Percentiles rank a stretch among this genome's conserved stretches.
phyloP scores from a whole-genome alignment of 2,888 invertebrate species.

The Platynereis dumerilii region DNA sequence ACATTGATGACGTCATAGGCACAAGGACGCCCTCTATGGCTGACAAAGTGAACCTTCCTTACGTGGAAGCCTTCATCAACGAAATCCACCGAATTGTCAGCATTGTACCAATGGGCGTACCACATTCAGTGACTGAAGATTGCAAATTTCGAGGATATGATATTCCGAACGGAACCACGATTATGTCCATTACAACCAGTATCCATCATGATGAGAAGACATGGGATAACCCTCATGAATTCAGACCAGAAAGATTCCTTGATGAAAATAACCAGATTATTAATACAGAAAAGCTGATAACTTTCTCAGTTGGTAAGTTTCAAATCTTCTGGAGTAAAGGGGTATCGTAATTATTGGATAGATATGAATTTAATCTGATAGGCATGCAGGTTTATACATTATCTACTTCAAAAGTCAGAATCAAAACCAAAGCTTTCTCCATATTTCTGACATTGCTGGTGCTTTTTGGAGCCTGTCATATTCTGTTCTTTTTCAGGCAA shows the following conservation, averaged over 20 bases:
- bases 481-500: background rate
- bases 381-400: no score
- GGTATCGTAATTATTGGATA: no score
- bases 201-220: constrained; percentile 32
- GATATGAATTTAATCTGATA: no score
- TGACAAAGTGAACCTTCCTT: constrained; percentile 18
- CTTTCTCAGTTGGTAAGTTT: constrained; percentile 22
- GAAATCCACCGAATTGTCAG: constrained; percentile 53
- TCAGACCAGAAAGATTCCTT: constrained; percentile 55
- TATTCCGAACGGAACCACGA: constrained; percentile 45
- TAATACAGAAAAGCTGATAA: constrained; percentile 26
- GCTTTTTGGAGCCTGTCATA: no score
- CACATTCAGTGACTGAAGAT: constrained; percentile 34
- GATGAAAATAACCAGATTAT: constrained; percentile 39
- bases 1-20: constrained; percentile 21
- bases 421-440: no score
- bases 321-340: background rate
- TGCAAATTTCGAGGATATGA: constrained; percentile 46
- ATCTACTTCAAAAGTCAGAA: no score
- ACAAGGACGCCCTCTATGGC: constrained; percentile 10
- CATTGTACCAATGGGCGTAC: constrained; percentile 51
- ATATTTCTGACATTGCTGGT: no score
- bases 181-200: constrained; percentile 34
- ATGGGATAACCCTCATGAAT: constrained; percentile 48
- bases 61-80: constrained; percentile 23